Evolutionary conservation across 2,113 vertebrate genomes (phyloP).

Genomic region (Trinectes maculatus): DNA sequence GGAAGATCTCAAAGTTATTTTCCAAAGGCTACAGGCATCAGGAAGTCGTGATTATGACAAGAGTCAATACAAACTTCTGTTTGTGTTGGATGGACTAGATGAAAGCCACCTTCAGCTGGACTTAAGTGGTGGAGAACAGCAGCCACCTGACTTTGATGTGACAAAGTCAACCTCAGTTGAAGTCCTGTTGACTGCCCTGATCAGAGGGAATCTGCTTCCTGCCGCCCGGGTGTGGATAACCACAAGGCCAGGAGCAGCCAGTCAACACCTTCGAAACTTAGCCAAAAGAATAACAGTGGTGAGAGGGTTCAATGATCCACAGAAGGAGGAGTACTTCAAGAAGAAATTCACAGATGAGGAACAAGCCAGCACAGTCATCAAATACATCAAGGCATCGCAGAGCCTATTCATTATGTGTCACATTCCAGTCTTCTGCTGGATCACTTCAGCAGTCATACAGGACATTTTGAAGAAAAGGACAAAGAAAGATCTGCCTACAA

Average conservation of each 20-base stretch:
- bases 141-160: neutral
- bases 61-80: neutral
- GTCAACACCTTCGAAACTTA: too few relatives aligned
- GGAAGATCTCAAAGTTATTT: neutral
- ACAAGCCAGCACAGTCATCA: neutral
- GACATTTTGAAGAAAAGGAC: neutral
- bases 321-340: conserved; percentile 8
- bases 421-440: conserved; percentile 5
- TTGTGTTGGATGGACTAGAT: conserved; percentile 6
- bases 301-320: conserved; percentile 1
- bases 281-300: neutral
- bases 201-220: neutral
- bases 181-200: neutral
- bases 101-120: conserved; percentile 3
- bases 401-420: conserved; percentile 5
- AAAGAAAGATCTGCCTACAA: neutral
- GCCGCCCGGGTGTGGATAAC: neutral
- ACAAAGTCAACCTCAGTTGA: neutral
- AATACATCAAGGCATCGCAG: neutral
- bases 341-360: neutral
- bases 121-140: neutral
- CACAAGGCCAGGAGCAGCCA: neutral
- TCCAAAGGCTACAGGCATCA: neutral
- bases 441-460: neutral
- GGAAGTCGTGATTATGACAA: neutral